Base-by-base conservation (phyloP, 2,113 vertebrate genomes). In the Nothoprocta perdicaria region DNA sequence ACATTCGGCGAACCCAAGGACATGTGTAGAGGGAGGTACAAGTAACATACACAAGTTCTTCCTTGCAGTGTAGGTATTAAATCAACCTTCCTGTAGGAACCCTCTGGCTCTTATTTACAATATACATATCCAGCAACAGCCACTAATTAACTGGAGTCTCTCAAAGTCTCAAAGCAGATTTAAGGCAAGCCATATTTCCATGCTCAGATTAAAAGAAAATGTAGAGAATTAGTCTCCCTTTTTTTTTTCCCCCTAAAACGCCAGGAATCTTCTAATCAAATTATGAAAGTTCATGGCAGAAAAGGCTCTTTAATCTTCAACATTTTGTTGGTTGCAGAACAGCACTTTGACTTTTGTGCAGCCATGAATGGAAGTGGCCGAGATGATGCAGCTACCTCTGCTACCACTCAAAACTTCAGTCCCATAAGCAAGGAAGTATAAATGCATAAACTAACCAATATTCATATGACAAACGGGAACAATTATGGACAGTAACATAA, bases 231-330 rank as follows among this genome's bases (percentile, higher is more conserved):
- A 66, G 94, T 88, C 33, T 81, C n/a, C 68, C 86, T 38, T 22
- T 77, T 90, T 96, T 92, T 89, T n/a, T 10, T 8, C 35, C 35
- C 45, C 16, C 52, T 87, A 52, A 92, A 97, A 92, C 67, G 80
- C 93, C 94, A 96, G 61, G 38, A 92, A 85, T 33, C 40, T 74
- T 96, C 96, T 92, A 93, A 95, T 96, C 88, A 95, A 82, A 76
- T 73, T 82, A 81, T 92, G 61, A 81, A 90, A 92, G 89, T 87
- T 94, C 80, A 84, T 57, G n/a, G 62, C 60, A 89, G 62, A 53
- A 80, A 84, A 90, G 31, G 61, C 66, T 73, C 92, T 95, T 94
- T 86, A 90, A 90, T 93, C 88, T 75, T 40, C 45, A 29, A 35
- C 57, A 76, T 88, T 89, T 81, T 62, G 85, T 69, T 68, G 1